Evolutionary conservation across 2,888 invertebrate species (phyloP).

Genomic region (Geotrupes spiniger): DNA sequence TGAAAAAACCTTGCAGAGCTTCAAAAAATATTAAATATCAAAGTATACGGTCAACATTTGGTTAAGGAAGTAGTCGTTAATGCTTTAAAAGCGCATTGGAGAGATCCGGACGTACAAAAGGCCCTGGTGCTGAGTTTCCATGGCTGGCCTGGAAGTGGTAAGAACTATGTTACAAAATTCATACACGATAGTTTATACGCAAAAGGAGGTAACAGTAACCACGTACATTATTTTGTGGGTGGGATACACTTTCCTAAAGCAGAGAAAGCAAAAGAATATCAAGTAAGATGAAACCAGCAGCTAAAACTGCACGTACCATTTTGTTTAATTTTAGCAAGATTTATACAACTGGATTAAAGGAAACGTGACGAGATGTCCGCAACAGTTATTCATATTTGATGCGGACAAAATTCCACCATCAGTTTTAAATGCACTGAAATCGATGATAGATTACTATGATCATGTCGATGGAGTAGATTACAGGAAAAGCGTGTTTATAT

Average conservation of each 20-base stretch:
- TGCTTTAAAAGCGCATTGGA: constrained; percentile 65
- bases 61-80: constrained; percentile 66
- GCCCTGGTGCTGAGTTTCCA: constrained; percentile 92
- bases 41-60: constrained; percentile 80
- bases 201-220: constrained; percentile 70
- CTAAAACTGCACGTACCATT: constrained; percentile 4
- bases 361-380: constrained; percentile 67
- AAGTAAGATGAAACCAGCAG: constrained; percentile 36
- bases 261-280: constrained; percentile 55
- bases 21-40: constrained; percentile 49
- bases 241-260: constrained; percentile 74
- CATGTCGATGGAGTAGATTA: constrained; percentile 71
- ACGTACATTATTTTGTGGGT: constrained; percentile 79
- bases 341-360: constrained; percentile 59
- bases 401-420: constrained; percentile 90
- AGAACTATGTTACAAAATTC: constrained; percentile 80
- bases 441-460: constrained; percentile 82
- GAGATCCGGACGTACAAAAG: constrained; percentile 58
- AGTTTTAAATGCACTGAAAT: constrained; percentile 80
- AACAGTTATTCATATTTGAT: constrained; percentile 91
- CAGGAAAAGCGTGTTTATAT: constrained; percentile 79
- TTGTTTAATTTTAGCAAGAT: constrained; percentile 48
- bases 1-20: constrained; percentile 50
- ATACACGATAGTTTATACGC: constrained; percentile 68
- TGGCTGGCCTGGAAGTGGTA: constrained; percentile 91